Evolutionary conservation across 2,888 invertebrate species (phyloP).

Genomic region (Cactoblastis cactorum): DNA sequence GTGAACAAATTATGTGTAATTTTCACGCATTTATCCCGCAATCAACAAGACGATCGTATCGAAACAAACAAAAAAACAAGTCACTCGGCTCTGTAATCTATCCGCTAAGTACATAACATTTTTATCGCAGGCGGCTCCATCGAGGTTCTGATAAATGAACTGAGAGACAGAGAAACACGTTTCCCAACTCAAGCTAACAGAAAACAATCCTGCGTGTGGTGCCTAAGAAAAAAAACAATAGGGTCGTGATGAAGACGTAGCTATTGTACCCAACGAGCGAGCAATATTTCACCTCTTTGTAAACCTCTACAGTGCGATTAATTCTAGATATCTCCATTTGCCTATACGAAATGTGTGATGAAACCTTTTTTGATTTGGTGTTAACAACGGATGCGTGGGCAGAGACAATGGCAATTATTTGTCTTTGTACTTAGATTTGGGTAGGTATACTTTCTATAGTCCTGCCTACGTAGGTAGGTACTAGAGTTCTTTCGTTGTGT

Average conservation of each 20-base stretch:
- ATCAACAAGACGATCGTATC: conserved; percentile 4
- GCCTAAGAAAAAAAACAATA: conserved; percentile 74
- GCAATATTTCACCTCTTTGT: conserved; percentile 78
- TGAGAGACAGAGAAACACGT: conserved; percentile 59
- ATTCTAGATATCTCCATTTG: conserved; percentile 78
- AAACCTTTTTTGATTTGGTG: conserved; percentile 65
- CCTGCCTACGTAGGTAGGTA: too few relatives aligned
- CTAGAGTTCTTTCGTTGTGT: too few relatives aligned
- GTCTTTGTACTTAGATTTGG: conserved; percentile 3
- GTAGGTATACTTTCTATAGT: conserved; percentile 12
- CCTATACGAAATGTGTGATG: conserved; percentile 70
- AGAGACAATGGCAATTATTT: conserved; percentile 21
- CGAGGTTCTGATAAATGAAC: conserved; percentile 56
- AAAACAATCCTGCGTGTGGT: conserved; percentile 72
- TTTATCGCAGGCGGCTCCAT: conserved; percentile 22
- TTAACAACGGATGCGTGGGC: conserved; percentile 57
- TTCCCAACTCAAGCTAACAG: conserved; percentile 65
- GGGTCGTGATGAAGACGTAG: conserved; percentile 77
- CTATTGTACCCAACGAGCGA: conserved; percentile 76
- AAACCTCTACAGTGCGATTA: conserved; percentile 72
- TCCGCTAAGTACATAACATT: conserved; percentile 12
- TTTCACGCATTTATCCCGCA: neutral
- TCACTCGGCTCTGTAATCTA: conserved; percentile 1
- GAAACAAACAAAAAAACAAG: neutral
- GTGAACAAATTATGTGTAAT: neutral